A percentile compares a stretch with the other conserved stretches of the same genome.
phyloP scores from a whole-genome alignment of 1,140 invertebrate species.

The Gryon sp. region DNA sequence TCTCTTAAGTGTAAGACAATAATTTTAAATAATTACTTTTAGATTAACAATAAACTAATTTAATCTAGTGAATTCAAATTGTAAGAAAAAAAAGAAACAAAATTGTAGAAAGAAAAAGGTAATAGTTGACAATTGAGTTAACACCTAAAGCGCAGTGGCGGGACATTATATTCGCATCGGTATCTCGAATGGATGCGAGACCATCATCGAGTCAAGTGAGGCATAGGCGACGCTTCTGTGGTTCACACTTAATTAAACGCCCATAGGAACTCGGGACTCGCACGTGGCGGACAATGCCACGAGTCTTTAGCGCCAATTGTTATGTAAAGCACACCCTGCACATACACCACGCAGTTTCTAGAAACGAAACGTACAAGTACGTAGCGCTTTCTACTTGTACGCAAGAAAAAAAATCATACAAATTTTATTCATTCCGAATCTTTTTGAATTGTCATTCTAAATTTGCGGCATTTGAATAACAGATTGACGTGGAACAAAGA shows the following conservation, averaged over 20 bases:
- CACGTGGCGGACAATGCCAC: constrained; percentile 79
- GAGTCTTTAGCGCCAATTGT: constrained; percentile 80
- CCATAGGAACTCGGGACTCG: constrained; percentile 74
- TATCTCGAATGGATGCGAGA: constrained; percentile 72
- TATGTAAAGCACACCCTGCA: constrained; percentile 79
- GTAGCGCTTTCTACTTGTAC: constrained; percentile 39
- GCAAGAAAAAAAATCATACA: constrained; percentile 29
- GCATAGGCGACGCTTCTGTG: constrained; percentile 78
- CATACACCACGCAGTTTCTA: constrained; percentile 70
- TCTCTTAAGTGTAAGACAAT: too few relatives aligned
- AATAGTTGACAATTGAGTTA: constrained; percentile 24
- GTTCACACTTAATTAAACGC: constrained; percentile 80
- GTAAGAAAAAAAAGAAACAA: neutral
- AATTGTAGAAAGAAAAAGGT: constrained; percentile 4
- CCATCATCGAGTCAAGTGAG: constrained; percentile 79
- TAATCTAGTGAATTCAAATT: too few relatives aligned
- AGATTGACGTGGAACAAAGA: constrained; percentile 16
- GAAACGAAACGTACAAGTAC: constrained; percentile 68
- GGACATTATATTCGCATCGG: constrained; percentile 72
- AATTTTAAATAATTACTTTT: too few relatives aligned
- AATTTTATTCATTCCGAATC: constrained; percentile 32
- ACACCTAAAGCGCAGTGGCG: constrained; percentile 19
- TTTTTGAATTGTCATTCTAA: constrained; percentile 33
- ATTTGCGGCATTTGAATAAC: constrained; percentile 50
- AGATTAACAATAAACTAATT: too few relatives aligned